phyloP scores from a whole-genome alignment of 2,797 vertebrate genomes.

The Meriones psammophilus region DNA sequence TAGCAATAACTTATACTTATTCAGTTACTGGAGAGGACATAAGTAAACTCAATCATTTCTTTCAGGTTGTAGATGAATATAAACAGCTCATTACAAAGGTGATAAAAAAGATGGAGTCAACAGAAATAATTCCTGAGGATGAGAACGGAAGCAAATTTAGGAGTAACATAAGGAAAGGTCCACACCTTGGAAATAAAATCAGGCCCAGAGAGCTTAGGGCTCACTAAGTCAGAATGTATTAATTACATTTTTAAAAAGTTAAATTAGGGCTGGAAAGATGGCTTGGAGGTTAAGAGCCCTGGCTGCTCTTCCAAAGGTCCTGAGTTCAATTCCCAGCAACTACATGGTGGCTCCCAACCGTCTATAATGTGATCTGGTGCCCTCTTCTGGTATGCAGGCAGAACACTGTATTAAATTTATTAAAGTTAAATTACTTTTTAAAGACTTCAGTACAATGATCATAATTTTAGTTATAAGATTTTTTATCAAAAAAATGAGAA shows the following conservation, averaged over 20 bases:
- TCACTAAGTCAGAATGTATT: conserved; percentile 13
- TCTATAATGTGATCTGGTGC: no score
- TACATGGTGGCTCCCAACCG: no score
- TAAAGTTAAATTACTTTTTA: conserved; percentile 12
- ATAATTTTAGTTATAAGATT: conserved; percentile 4
- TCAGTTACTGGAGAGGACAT: not conserved
- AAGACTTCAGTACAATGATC: conserved; percentile 23
- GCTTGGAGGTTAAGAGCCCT: no score
- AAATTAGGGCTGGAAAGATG: no score
- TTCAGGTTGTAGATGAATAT: not conserved
- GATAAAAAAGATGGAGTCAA: conserved; percentile 34
- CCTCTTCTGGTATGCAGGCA: no score
- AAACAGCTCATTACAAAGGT: not conserved
- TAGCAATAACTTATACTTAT: conserved; percentile 5
- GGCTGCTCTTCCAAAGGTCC: no score
- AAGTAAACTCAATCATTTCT: not conserved
- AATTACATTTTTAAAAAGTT: not conserved
- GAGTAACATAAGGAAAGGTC: not conserved
- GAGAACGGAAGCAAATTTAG: conserved; percentile 13
- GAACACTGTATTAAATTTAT: no score
- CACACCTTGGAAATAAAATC: not conserved
- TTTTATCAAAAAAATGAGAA: conserved; percentile 8
- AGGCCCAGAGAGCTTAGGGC: not conserved
- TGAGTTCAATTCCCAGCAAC: no score
- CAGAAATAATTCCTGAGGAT: conserved; percentile 39